Conservation (phyloP, 2,113 vertebrate species). For the cattle (Bos taurus) region ARS-UCD2.0 NC_037330.1:106874501-106875000, state of each 20-base stretch:
- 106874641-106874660: neutral
- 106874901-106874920: neutral
- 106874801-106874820: neutral
- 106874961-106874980: neutral
- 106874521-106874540: neutral
- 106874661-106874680: neutral
- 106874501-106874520: neutral
- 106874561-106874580: conserved; percentile 2
- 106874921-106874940: neutral
- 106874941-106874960: neutral
- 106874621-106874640: neutral
- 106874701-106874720: neutral
- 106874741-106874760: neutral
- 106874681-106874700: neutral
- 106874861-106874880: neutral
- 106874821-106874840: neutral
- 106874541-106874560: neutral
- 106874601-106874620: neutral
- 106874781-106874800: neutral
- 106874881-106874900: conserved; percentile 1
- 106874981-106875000: neutral
- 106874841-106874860: neutral
- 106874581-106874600: neutral
- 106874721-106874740: neutral
- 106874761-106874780: neutral